Base-by-base conservation (phyloP, 2,888 invertebrate genomes). In the Stomorhina lunata region DNA sequence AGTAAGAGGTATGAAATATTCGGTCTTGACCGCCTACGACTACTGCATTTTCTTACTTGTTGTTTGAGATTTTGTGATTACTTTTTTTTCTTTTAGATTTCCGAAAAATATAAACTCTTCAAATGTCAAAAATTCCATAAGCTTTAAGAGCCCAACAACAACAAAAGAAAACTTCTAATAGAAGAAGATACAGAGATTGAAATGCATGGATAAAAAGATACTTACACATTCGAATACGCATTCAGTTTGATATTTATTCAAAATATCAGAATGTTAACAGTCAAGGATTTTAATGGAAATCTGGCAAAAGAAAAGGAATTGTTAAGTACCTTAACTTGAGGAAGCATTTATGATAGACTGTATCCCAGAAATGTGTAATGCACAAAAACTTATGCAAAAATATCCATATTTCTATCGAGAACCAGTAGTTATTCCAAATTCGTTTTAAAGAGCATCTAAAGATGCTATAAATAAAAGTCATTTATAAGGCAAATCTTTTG, bases 111-210 rank as follows among this genome's bases (percentile, higher is more conserved):
- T 48, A 48, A 63, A 43, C 29, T 63, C 63, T 63, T 72, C 61
- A 61, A 48, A 61, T 72, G 50, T 61, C 61, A 50, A 61, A 72
- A 50, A 61, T n/a, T 9, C 20, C 32, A 17, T 45, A 29, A 50
- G 10, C 27, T 61, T 17, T 12, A n/a, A 32, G 29, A 57, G 20
- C 10, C 10, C n/a, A 45, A 5, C 4, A 6, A 25, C 2, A 53
- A 4, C 43, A 0, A 25, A 6, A 4, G 7, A n/a, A 59, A n/a
- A n/a, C 2, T 25, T 25, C 17, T 72, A 57, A 57, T 29, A 69
- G 15, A 55, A 45, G n/a, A 17, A 61, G 17, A 12, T n/a, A n/a
- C 20, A 25, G 25, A 48, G 34, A 27, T 72, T 5, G 10, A 50
- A 48, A 61, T 17, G 29, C 17, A 48, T 25, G 25, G 10, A 50